Evolutionary conservation across 2,113 vertebrate species (phyloP).

Genomic region (Gymnarchus niloticus): DNA sequence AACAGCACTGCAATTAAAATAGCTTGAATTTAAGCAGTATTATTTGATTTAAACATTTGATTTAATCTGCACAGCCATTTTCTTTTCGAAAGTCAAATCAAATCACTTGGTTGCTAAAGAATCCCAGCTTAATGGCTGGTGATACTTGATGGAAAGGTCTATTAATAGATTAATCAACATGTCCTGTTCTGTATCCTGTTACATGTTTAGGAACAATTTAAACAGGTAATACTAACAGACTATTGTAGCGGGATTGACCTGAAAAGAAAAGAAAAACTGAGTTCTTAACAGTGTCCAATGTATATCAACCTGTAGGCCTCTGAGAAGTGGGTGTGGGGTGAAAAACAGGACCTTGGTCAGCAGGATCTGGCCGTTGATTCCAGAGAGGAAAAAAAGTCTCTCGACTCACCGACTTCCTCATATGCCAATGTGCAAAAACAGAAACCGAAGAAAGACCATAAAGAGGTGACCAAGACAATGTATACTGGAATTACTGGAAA

Average conservation of each 20-base stretch:
- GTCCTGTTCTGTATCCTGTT: neutral
- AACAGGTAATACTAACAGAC: neutral
- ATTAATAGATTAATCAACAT: neutral
- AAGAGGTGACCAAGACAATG: slow-evolving; percentile 53
- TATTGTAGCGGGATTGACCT: neutral
- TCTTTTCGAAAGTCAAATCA: neutral
- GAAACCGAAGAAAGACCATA: slow-evolving; percentile 47
- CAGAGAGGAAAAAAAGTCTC: slow-evolving; percentile 54
- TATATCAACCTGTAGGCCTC: slow-evolving; percentile 94
- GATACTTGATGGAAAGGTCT: neutral
- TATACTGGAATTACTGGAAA: slow-evolving; percentile 55
- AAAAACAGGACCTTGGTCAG: slow-evolving; percentile 80
- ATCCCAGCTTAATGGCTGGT: neutral
- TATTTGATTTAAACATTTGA: neutral
- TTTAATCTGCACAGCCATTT: neutral
- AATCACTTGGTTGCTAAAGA: neutral
- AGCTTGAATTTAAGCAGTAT: neutral
- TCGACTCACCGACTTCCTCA: slow-evolving; percentile 45
- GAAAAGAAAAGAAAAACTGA: neutral
- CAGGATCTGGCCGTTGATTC: slow-evolving; percentile 62
- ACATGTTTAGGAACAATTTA: slow-evolving; percentile 2
- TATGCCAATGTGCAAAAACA: slow-evolving; percentile 53
- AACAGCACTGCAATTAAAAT: neutral
- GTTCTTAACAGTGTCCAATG: slow-evolving; percentile 85
- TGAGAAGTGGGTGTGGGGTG: slow-evolving; percentile 98